Evolutionary conservation across 2,113 vertebrate genomes (phyloP).

Genomic region (Prunella fulvescens): DNA sequence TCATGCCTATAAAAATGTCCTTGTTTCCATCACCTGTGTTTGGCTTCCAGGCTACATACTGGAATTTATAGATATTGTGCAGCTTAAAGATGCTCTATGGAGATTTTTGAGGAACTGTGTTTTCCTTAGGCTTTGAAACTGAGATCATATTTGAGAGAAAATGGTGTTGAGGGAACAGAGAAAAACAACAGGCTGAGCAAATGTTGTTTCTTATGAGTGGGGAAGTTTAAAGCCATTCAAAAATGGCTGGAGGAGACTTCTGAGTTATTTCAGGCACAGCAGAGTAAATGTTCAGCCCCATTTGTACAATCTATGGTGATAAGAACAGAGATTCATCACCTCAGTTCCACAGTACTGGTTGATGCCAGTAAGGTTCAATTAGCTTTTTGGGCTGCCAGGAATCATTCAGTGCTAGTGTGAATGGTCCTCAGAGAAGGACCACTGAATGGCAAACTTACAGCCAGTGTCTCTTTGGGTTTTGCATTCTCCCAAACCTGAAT

Average conservation of each 20-base stretch:
- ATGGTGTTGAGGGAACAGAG: neutral
- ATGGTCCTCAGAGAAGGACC: neutral
- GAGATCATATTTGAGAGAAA: neutral
- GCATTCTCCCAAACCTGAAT: neutral
- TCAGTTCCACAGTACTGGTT: neutral
- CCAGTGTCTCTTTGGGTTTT: neutral
- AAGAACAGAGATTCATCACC: neutral
- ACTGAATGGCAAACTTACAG: neutral
- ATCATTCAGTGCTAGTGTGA: neutral
- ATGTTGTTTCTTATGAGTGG: neutral
- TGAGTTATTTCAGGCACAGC: neutral
- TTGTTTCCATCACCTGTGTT: neutral
- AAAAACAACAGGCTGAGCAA: neutral
- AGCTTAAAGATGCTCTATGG: neutral
- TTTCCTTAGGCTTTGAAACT: neutral
- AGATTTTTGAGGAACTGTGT: neutral
- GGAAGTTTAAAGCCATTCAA: neutral
- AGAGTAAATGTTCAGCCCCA: neutral
- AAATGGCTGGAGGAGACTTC: neutral
- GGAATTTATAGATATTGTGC: neutral
- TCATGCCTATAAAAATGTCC: neutral
- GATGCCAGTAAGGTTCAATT: neutral
- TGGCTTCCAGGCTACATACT: neutral
- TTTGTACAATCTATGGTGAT: neutral
- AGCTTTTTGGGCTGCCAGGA: neutral